Evolutionary conservation across 2,888 invertebrate species (phyloP), one percentile per base, ranked within the genome.

Genomic region (Eupsilia transversa): DNA sequence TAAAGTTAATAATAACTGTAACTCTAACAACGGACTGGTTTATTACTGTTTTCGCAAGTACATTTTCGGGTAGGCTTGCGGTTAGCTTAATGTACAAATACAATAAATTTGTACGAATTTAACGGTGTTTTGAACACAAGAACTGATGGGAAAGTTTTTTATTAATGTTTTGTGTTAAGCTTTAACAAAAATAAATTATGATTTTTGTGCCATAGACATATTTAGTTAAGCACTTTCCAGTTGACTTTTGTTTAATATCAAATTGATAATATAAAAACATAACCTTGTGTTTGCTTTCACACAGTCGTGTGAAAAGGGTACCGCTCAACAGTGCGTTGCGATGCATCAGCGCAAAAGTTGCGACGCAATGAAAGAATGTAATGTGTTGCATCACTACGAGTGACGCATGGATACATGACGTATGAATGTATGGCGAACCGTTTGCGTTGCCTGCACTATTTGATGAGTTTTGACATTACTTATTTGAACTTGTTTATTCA

Each of bases 51-150:
- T 74, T 59, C 60, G 46, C 49, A 66, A 83, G 66, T 80, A 79
- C 72, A 86, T 82, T 86, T 86, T 76, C 33, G 77, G 77, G 79
- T 76, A 71, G 72, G 68, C 64, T 74, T 68, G 76, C 46, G 72
- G 77, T 77, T 79, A 81, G 71, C 78, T 59, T 80, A 82, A 85
- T 85, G 84, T 85, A 85, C 79, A 83, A 85, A 86, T 79, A 80
- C 76, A 83, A 83, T 83, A 83, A 85, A 74, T 79, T 77, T 80
- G 72, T 77, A 75, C 60, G 81, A 78, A 87, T 77, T 80, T 64
- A 79, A 81, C 73, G 54, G 87, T 87, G 86, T 87, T 87, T 77
- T 81, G 75, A 85, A 87, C 81, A 87, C 81, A 79, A 85, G 80
- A 80, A 86, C 83, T 83, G 81, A 87, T 67, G 87, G 80, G 43